Evolutionary conservation across 2,888 invertebrate species (phyloP).

Genomic region (Drosophila pullipes): DNA sequence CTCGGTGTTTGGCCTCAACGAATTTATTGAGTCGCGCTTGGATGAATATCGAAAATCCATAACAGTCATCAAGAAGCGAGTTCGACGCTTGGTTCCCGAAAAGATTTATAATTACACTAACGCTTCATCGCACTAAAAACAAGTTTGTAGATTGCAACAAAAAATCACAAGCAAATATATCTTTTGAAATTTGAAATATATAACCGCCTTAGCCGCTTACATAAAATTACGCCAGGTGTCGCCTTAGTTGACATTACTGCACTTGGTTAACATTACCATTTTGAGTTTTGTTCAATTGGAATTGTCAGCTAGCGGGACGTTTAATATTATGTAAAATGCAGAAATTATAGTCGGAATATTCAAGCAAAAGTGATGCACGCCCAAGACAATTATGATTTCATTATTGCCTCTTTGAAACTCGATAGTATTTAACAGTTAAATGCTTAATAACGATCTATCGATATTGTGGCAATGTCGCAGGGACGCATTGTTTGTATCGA

Average conservation of each 20-base stretch:
- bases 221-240: constrained; percentile 14
- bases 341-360: not conserved
- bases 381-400: not conserved
- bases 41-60: not conserved
- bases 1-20: constrained; percentile 10
- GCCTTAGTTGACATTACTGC: not conserved
- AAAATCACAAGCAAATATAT: not conserved
- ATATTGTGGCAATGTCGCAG: constrained; percentile 11
- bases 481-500: constrained; percentile 25
- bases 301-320: not conserved
- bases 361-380: not conserved
- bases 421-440: not conserved
- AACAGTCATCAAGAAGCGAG: not conserved
- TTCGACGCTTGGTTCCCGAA: not conserved
- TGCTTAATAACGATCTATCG: constrained; percentile 11
- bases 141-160: not conserved
- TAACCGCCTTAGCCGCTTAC: not conserved
- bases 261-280: not conserved
- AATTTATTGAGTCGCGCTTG: not conserved
- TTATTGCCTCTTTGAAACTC: not conserved
- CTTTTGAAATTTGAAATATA: not conserved
- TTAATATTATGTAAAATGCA: not conserved
- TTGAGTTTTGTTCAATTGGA: constrained; percentile 1
- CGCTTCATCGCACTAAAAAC: not conserved
- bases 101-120: not conserved